Percentiles rank a stretch among this genome's conserved stretches.
Evolutionary conservation across 2,113 vertebrate genomes (phyloP).

Genomic region (Turdus rufiventris): DNA sequence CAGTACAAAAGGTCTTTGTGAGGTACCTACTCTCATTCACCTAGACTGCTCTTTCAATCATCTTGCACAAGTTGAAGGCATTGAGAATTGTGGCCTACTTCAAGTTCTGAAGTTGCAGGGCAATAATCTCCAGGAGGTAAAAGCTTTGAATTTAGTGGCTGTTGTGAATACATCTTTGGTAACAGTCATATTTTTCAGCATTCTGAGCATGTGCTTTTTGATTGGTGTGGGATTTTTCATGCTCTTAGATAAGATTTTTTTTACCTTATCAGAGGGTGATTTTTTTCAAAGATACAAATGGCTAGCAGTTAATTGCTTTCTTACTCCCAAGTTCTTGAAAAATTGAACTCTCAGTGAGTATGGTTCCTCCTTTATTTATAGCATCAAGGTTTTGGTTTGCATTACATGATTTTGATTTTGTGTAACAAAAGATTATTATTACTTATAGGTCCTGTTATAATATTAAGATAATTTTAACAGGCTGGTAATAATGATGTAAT

Average conservation of each 20-base stretch:
- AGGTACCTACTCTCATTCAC: slow-evolving; percentile 77
- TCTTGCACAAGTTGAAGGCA: slow-evolving; percentile 79
- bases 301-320: neutral
- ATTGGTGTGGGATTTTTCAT: neutral
- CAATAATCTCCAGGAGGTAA: slow-evolving; percentile 90
- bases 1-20: slow-evolving; percentile 83
- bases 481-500: neutral
- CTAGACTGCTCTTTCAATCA: slow-evolving; percentile 91
- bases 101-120: slow-evolving; percentile 83
- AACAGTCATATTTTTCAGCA: neutral
- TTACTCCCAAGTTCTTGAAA: neutral
- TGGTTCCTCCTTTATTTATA: neutral
- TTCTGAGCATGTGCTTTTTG: neutral
- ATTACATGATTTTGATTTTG: neutral
- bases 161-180: neutral
- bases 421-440: neutral
- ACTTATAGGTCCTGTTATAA: neutral
- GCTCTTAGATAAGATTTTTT: neutral
- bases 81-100: slow-evolving; percentile 87
- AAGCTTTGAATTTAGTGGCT: neutral
- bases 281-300: neutral
- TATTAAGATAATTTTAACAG: neutral
- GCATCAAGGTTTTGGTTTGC: neutral
- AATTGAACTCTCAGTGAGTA: neutral
- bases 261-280: neutral